A percentile compares a stretch with the other conserved stretches of the same genome.
Conservation (phyloP, 2,888 invertebrate genomes). For the Phengaris arion region DNA sequence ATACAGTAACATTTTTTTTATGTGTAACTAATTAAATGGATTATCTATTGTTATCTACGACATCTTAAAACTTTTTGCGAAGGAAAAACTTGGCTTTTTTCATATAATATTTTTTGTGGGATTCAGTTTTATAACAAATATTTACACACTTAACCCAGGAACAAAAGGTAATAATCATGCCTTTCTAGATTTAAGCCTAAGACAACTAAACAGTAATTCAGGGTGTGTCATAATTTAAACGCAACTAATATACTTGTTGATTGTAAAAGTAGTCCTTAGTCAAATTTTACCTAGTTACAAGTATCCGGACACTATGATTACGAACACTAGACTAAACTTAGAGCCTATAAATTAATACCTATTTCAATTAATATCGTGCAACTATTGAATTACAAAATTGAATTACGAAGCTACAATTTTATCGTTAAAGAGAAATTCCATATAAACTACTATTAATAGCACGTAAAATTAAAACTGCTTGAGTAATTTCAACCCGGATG, state of each 20-base stretch:
- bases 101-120: too few relatives aligned
- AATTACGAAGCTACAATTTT: not conserved
- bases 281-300: constrained; percentile 3
- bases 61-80: too few relatives aligned
- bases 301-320: constrained; percentile 3
- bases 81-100: too few relatives aligned
- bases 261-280: not conserved
- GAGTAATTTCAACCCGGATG: constrained; percentile 38
- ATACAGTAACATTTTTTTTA: too few relatives aligned
- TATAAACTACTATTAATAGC: not conserved
- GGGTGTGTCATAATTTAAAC: not conserved
- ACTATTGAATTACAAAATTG: not conserved
- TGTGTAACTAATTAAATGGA: too few relatives aligned
- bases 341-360: constrained; percentile 12
- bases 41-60: too few relatives aligned
- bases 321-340: constrained; percentile 6
- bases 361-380: constrained; percentile 14
- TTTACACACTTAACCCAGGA: too few relatives aligned
- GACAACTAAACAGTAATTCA: not conserved
- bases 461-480: constrained; percentile 23
- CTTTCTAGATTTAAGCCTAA: too few relatives aligned
- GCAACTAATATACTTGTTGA: not conserved
- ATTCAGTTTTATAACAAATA: too few relatives aligned
- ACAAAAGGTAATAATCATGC: too few relatives aligned
- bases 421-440: constrained; percentile 21